Base-by-base conservation (phyloP, 2,888 invertebrate genomes). In the Enchytraeus crypticus region DNA sequence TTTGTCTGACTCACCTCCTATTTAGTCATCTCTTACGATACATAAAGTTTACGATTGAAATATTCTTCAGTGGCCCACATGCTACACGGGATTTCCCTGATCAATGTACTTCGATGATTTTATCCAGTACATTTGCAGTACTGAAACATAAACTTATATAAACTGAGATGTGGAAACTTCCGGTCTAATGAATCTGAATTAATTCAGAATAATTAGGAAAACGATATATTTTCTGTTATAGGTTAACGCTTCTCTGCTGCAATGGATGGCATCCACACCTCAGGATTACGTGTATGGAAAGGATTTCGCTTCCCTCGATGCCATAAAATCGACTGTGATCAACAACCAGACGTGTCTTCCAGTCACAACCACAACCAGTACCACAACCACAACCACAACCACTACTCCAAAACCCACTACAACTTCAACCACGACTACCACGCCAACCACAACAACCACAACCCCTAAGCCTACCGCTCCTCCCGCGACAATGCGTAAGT, bases 211-310 rank as follows among this genome's bases (percentile, higher is more conserved):
- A n/a, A n/a, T n/a, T n/a, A n/a, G n/a, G n/a, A n/a, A n/a, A n/a
- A n/a, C n/a, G n/a, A n/a, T n/a, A n/a, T n/a, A n/a, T n/a, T n/a
- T n/a, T n/a, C n/a, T n/a, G n/a, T n/a, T n/a, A n/a, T 23, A 59
- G 59, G 21, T 59, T 14, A 53, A 59, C 59, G 59, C 33, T 21
- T 23, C 53, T 0, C 34, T 59, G 30, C 11, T 59, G 53, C 33
- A 43, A 23, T 21, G 30, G 18, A 53, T 53, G 14, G 59, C 49
- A 1, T 27, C 53, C 11, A 21, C 33, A 18, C 59, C 38, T 5
- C 27, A 26, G 8, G 49, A 59, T 29, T 59, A 53, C 38, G 55
- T 59, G 53, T 26, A 33, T 30, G 59, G 26, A 1, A 18, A 14
- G 0, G 33, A 59, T 21, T 59, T 43, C 53, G 54, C 27, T 23